Conservation (phyloP, 2,113 vertebrate genomes). For the Solea solea region DNA sequence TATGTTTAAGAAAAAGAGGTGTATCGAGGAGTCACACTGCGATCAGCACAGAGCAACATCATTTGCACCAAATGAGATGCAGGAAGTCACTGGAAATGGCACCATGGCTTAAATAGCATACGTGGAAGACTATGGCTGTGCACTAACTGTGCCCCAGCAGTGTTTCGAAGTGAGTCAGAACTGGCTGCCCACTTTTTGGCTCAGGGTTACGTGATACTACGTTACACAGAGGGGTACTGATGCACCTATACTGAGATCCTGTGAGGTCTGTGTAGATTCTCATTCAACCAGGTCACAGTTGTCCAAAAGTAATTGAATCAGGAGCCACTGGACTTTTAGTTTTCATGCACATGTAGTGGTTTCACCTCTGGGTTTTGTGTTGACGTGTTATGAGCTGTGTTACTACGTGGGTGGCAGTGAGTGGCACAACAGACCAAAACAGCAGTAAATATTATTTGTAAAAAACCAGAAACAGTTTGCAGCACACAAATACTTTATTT, state of each 20-base stretch:
- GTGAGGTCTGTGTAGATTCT: too few relatives aligned
- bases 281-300: too few relatives aligned
- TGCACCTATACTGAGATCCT: neutral
- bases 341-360: too few relatives aligned
- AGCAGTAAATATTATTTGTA: too few relatives aligned
- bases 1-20: constrained; percentile 36
- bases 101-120: constrained; percentile 54
- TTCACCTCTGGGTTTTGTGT: too few relatives aligned
- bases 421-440: too few relatives aligned
- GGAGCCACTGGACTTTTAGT: too few relatives aligned
- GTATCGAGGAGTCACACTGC: constrained; percentile 30
- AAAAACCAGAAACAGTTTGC: too few relatives aligned
- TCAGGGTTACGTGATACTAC: constrained; percentile 6
- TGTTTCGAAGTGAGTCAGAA: constrained; percentile 20
- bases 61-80: constrained; percentile 57
- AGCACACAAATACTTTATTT: too few relatives aligned
- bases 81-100: constrained; percentile 52
- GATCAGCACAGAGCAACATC: constrained; percentile 47
- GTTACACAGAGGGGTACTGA: constrained; percentile 14
- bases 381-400: too few relatives aligned
- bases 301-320: too few relatives aligned
- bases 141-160: constrained; percentile 9
- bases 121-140: constrained; percentile 35
- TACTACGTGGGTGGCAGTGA: too few relatives aligned
- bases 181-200: neutral